Percentiles rank a stretch among this genome's conserved stretches.
phyloP scores from a whole-genome alignment of 2,888 invertebrate genomes.

The Slavum lentiscoides region DNA sequence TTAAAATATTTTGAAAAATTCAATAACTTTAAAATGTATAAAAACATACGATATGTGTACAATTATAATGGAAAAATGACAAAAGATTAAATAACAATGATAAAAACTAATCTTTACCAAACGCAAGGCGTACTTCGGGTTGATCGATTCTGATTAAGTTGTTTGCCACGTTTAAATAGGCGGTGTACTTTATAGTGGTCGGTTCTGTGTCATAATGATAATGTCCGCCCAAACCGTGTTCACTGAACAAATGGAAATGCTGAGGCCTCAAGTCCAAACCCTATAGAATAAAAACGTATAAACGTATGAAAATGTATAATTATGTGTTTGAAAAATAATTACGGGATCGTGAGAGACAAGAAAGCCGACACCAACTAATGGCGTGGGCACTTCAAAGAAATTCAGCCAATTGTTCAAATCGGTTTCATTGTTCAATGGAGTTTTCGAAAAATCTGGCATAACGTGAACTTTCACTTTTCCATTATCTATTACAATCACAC shows the following conservation, averaged over 20 bases:
- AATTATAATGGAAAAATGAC: neutral
- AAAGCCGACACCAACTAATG: constrained; percentile 84
- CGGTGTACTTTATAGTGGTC: constrained; percentile 82
- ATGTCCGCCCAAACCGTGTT: constrained; percentile 86
- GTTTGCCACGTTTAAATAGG: constrained; percentile 81
- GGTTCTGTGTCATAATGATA: constrained; percentile 96
- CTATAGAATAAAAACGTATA: constrained; percentile 62
- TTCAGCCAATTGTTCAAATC: constrained; percentile 86
- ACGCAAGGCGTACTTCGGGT: constrained; percentile 68
- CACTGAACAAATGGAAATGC: constrained; percentile 92
- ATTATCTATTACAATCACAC: constrained; percentile 79
- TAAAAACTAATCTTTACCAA: constrained; percentile 72
- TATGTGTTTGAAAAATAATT: constrained; percentile 51
- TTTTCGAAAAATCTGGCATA: constrained; percentile 89
- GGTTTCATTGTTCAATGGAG: constrained; percentile 72
- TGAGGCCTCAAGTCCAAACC: constrained; percentile 88
- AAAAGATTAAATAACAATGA: neutral
- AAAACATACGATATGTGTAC: neutral
- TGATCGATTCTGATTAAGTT: constrained; percentile 75
- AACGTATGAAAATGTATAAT: neutral
- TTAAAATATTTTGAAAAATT: neutral
- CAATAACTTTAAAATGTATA: neutral
- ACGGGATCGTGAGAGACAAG: constrained; percentile 83
- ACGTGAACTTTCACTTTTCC: constrained; percentile 90
- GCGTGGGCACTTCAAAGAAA: constrained; percentile 88